These are phyloP conservation scores for Barbus barbus DNA, from an alignment of 2,113 vertebrate genomes.

Conservation along the genomic window DNA sequence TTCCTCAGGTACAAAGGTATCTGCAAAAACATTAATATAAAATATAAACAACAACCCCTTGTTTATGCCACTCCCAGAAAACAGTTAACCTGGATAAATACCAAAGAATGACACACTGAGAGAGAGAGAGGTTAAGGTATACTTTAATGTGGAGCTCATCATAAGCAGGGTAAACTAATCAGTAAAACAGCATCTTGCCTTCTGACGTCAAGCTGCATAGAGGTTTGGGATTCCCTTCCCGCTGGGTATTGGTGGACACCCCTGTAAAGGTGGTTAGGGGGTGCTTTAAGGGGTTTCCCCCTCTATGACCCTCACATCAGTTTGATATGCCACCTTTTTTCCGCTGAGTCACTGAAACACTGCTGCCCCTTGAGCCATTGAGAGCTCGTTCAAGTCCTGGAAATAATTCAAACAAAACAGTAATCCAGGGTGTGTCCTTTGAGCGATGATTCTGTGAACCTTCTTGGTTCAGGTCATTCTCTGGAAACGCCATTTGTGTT, in stretches of 20 bases:
- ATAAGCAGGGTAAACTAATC: conserved; percentile 50
- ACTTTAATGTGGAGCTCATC: conserved; percentile 28
- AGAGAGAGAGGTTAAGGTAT: no score
- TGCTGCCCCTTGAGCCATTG: background rate
- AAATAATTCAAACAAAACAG: background rate
- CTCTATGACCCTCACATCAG: conserved; percentile 43
- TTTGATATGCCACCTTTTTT: conserved; percentile 40
- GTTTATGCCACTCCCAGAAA: background rate
- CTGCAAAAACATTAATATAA: background rate
- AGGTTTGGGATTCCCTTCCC: conserved; percentile 67
- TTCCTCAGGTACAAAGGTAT: background rate
- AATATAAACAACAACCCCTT: background rate
- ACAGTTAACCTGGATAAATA: background rate
- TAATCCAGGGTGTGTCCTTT: background rate
- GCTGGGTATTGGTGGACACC: background rate
- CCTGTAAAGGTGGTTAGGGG: background rate
- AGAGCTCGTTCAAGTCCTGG: background rate
- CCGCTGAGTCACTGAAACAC: conserved; percentile 48
- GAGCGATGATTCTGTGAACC: background rate
- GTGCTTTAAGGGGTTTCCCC: conserved; percentile 32
- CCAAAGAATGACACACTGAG: background rate
- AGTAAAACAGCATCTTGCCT: conserved; percentile 32
- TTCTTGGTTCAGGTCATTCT: background rate
- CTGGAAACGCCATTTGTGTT: no score
- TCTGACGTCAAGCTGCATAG: conserved; percentile 68